Percentiles rank a stretch among this genome's conserved stretches.
phyloP scores from a whole-genome alignment of 1,140 invertebrate species.

The Neotoxoptera formosana region DNA sequence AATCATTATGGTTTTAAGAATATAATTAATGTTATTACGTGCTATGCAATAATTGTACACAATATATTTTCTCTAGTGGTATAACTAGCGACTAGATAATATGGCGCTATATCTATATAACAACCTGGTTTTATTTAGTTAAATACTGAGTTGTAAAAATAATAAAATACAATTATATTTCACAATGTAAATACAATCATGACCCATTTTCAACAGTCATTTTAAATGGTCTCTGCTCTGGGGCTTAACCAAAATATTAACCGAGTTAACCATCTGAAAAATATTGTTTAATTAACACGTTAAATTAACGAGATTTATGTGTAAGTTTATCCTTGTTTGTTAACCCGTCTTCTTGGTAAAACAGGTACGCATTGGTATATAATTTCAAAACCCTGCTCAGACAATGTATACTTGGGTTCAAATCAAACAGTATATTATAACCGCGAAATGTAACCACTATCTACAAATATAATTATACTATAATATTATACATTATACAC shows the following conservation, averaged over 20 bases:
- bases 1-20: too few species aligned
- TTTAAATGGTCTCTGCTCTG: background rate
- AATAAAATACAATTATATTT: background rate
- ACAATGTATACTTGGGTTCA: background rate
- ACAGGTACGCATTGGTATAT: background rate
- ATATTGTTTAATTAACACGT: background rate
- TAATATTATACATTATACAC: background rate
- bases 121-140: background rate
- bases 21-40: background rate
- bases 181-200: background rate
- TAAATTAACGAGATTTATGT: background rate
- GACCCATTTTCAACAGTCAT: background rate
- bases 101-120: background rate
- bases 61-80: background rate
- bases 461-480: background rate
- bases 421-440: constrained; percentile 5
- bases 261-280: background rate
- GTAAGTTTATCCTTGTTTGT: background rate
- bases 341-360: background rate
- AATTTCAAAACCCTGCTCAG: background rate
- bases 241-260: background rate
- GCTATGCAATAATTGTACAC: background rate
- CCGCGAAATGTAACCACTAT: background rate
- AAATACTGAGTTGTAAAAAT: background rate
- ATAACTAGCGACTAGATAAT: background rate